Evolutionary conservation across 2,888 invertebrate species (phyloP), one percentile per base, ranked within the genome.

Genomic region (Phanerotoma sp.): DNA sequence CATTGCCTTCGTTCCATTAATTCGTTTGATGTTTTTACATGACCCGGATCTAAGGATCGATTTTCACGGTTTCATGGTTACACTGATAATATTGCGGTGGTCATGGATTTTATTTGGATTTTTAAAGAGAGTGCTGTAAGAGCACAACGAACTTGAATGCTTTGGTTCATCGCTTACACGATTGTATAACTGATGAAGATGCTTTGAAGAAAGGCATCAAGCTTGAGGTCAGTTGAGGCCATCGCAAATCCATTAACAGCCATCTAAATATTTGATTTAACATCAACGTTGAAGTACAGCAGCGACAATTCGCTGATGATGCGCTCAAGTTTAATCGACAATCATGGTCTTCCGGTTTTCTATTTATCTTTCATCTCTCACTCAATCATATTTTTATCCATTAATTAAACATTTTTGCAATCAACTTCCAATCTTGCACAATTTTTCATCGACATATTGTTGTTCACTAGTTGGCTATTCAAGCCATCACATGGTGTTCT

Each of bases 221-320:
- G n/a, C n/a, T n/a, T n/a, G n/a, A n/a, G 67, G 62, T 62, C 61
- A 60, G 53, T 54, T 51, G 50, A 40, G 49, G 48, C 57, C 65
- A 58, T 62, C 42, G 58, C 65, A 38, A 62, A 66, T 68, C 63
- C 64, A 64, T 68, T 63, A 64, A 56, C 51, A 49, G 32, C 57
- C 58, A 62, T 62, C 52, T 60, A 63, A 63, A 67, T 68, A 65
- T 64, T 66, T 66, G 63, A 62, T 60, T 50, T 56, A 37, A 32
- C 48, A 15, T 51, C 35, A 16, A 3, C 13, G 41, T 5, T 22
- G 7, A 41, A 41, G 41, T 22, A 20, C 20, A 28, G 5, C 28
- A 7, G 6, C 28, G 33, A 38, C 18, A 20, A 46, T 33, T 21
- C 21, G 11, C 21, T 20, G 21, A 18, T 20, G 16, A 18, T 20